phyloP scores from a whole-genome alignment of 2,888 invertebrate species.

The Drosophila prostipennis region DNA sequence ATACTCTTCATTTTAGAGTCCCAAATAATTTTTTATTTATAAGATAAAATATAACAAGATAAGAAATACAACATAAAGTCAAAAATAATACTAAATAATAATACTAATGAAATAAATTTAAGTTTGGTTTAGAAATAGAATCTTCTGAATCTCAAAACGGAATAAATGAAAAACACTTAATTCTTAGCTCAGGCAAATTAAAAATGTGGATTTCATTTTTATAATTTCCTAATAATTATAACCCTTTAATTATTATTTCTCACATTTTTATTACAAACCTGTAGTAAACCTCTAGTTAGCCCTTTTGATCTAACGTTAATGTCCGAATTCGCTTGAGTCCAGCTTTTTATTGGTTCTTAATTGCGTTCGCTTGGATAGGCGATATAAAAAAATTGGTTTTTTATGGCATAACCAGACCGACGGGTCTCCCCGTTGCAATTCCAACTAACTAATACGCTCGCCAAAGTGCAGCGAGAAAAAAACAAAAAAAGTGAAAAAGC shows the following conservation, averaged over 20 bases:
- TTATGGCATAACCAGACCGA: conserved; percentile 16
- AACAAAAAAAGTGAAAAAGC: conserved; percentile 25
- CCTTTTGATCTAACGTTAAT: background rate
- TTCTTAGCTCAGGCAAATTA: background rate
- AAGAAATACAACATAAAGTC: too few relatives aligned
- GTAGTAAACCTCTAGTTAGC: background rate
- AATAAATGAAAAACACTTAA: background rate
- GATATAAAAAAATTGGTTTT: conserved; percentile 2
- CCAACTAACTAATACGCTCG: conserved; percentile 14
- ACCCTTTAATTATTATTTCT: too few relatives aligned
- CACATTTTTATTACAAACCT: background rate
- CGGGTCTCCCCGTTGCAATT: conserved; percentile 1
- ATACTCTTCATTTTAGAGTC: background rate
- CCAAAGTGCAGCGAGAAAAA: conserved; percentile 10
- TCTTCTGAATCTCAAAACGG: too few relatives aligned
- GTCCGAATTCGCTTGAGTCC: conserved; percentile 4
- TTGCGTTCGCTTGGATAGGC: conserved; percentile 8
- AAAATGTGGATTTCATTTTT: background rate
- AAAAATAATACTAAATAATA: too few relatives aligned
- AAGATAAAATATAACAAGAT: too few relatives aligned
- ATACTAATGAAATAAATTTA: too few relatives aligned
- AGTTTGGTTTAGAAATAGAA: too few relatives aligned
- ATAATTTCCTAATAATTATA: too few relatives aligned
- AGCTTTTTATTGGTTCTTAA: conserved; percentile 5
- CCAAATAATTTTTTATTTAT: too few relatives aligned